Conservation (phyloP, 2,888 invertebrate genomes). For the Lepidochitona cinerea region DNA sequence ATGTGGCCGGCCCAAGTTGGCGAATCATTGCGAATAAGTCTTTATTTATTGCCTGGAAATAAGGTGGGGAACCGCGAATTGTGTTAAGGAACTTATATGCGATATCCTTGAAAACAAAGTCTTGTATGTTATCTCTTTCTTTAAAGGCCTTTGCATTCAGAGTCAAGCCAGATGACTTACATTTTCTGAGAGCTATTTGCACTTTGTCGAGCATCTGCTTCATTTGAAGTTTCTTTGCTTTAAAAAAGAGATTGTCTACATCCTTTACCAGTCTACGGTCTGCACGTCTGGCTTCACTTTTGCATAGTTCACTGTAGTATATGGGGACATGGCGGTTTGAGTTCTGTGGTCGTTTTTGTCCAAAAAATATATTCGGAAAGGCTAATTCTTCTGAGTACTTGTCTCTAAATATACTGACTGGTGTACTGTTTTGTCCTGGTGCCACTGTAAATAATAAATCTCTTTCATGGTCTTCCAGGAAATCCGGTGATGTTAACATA, state of each 20-base stretch:
- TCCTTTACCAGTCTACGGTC: conserved; percentile 22
- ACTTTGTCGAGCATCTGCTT: conserved; percentile 15
- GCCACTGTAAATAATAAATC: conserved; percentile 29
- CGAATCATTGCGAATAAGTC: conserved; percentile 30
- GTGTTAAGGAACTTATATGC: neutral
- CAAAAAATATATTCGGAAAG: conserved; percentile 32
- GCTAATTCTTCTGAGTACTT: conserved; percentile 24
- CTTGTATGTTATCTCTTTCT: neutral
- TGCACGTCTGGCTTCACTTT: conserved; percentile 17
- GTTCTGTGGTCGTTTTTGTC: conserved; percentile 17
- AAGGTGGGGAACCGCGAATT: conserved; percentile 31
- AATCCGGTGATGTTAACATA: conserved; percentile 24
- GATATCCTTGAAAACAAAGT: neutral
- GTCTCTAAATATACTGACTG: conserved; percentile 30
- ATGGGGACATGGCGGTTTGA: conserved; percentile 20
- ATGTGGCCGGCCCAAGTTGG: conserved; percentile 25
- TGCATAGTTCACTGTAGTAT: conserved; percentile 18
- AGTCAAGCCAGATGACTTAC: neutral
- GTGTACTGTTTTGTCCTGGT: conserved; percentile 29
- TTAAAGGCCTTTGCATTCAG: neutral
- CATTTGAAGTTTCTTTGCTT: conserved; percentile 32
- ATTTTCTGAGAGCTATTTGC: neutral
- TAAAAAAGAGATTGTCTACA: conserved; percentile 34
- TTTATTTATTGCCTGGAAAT: conserved; percentile 24
- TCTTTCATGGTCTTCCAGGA: conserved; percentile 25